phyloP scores from a whole-genome alignment of 2,113 vertebrate genomes.

The Coturnix japonica region DNA sequence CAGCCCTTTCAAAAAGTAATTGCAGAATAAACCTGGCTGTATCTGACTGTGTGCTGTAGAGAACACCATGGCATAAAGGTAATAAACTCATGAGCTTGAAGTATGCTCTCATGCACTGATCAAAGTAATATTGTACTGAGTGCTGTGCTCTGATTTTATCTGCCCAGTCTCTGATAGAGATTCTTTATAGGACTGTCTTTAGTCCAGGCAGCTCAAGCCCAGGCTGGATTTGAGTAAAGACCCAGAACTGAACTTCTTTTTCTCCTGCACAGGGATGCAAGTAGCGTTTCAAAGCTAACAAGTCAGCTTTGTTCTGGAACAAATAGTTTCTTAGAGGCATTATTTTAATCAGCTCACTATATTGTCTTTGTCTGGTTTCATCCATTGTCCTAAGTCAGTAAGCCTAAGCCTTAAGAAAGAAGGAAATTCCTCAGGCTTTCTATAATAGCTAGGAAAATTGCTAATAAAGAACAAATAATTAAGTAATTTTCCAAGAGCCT shows the following conservation, averaged over 20 bases:
- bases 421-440: neutral
- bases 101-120: fast-evolving
- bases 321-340: neutral
- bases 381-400: neutral
- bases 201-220: neutral
- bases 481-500: neutral
- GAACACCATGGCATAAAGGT: neutral
- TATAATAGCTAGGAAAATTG: neutral
- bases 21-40: neutral
- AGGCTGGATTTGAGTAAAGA: neutral
- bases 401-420: neutral
- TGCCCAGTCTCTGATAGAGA: neutral
- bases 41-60: neutral
- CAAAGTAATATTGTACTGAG: neutral
- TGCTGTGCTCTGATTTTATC: neutral
- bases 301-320: slow-evolving; percentile 3
- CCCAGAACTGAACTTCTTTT: neutral
- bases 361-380: neutral
- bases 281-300: neutral
- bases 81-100: neutral
- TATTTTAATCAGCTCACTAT: neutral
- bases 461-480: neutral
- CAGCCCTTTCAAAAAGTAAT: neutral
- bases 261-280: neutral
- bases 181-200: no score